Evolutionary conservation across 2,888 invertebrate species (phyloP), one percentile per base, ranked within the genome.

Genomic region (Ormyrus labotus): DNA sequence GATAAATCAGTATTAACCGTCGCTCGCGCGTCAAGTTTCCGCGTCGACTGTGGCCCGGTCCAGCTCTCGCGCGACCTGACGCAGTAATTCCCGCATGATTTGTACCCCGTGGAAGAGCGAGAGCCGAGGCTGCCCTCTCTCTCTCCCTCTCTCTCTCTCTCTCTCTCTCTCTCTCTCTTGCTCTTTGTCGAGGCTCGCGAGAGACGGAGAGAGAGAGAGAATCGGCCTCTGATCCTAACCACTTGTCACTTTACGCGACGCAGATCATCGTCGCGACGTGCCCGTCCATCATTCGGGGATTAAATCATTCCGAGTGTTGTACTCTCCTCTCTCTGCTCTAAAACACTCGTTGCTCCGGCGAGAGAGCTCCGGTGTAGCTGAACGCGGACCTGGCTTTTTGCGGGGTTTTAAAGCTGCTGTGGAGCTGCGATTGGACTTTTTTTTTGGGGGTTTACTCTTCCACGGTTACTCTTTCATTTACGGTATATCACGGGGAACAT

Each of bases 211-310:
- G 70, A 53, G 61, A 47, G 47, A n/a, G 51, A 10, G 58, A 80
- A 57, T 74, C 70, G 75, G 58, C 79, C 82, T 78, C 86, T 90
- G 90, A 90, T 90, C 90, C 90, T 86, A 86, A 89, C 90, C 89
- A 90, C 90, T 90, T 90, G 90, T 90, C 90, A 90, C 88, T 89
- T 89, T 85, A 89, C 88, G 89, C 86, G 87, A 88, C 87, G 88
- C 89, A 87, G 89, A 88, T 89, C 89, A 90, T 89, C 88, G 90
- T 87, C 88, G 85, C 87, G 89, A 89, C 89, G 88, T 86, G 88
- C 85, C 87, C 89, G 88, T 90, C 87, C 88, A 89, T 90, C 90
- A 90, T 89, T 89, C 87, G 84, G 88, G 89, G 89, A 89, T 90
- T 90, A 89, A 89, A 90, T 89, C 89, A 88, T 90, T 88, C 86